Base-by-base conservation (phyloP, 1,140 invertebrate genomes). In the Vollenhovia emeryi region DNA sequence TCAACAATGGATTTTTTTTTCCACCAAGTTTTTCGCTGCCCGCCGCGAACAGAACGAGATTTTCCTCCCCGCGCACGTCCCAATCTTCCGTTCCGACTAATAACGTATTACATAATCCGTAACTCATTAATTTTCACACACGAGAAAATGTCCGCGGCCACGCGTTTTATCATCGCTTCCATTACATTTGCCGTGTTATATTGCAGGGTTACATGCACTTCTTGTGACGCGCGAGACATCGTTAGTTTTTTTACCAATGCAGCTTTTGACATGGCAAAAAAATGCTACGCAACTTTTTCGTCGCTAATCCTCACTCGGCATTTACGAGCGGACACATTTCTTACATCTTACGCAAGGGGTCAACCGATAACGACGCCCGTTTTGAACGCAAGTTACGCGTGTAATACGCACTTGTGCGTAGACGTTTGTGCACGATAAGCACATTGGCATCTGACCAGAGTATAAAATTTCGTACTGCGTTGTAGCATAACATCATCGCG, bases 341-440 rank as follows among this genome's bases (percentile, higher is more conserved):
- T 85, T 75, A 52, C 43, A 48, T 60, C 43, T 88, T 88, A 52
- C 57, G 87, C 59, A 88, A 88, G 59, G 85, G 82, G 82, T 88
- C 79, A 88, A 80, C 74, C 21, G 87, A 88, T 88, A 88, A 88
- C 66, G 59, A 66, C 57, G 45, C 21, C 50, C 68, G 66, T 87
- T 88, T 85, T 79, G 64, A 71, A 73, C 78, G 36, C 50, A 73
- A 71, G 33, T 85, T 85, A 85, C 45, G 68, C 73, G 9, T 69
- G 21, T 48, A 71, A 68, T 52, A 85, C 71, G 71, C 80, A 74
- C 62, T 87, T 76, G 30, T 84, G 66, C 86, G 86, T 88, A 88
- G 84, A 79, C 82, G 11, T 64, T 66, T 24, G 36, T 33, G 50
- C 27, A 43, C 62, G 80, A 84, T 84, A 75, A 84, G 36, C 62